Conservation (phyloP, 2,888 invertebrate species). For the Mesochorus sp. region DNA sequence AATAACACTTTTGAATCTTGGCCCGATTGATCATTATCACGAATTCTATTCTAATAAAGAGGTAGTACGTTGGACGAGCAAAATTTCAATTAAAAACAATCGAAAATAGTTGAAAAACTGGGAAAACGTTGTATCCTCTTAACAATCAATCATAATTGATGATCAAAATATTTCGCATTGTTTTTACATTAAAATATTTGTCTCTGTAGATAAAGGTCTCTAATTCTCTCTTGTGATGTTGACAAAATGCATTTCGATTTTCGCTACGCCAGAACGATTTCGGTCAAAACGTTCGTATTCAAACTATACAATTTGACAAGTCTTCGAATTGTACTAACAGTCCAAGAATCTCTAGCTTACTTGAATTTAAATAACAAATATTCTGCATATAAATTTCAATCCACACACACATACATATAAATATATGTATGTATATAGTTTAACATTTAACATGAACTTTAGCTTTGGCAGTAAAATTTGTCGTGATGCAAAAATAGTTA, state of each 20-base stretch:
- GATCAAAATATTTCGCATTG: background rate
- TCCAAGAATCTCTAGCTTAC: constrained; percentile 46
- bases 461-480: constrained; percentile 73
- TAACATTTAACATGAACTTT: constrained; percentile 56
- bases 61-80: constrained; percentile 49
- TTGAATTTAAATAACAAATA: constrained; percentile 41
- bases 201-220: background rate
- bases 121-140: background rate
- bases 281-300: background rate
- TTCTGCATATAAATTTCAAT: constrained; percentile 2
- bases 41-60: constrained; percentile 50
- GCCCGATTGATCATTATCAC: constrained; percentile 18
- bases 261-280: background rate
- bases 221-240: background rate
- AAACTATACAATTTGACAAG: background rate
- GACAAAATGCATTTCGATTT: constrained; percentile 18
- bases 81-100: constrained; percentile 6
- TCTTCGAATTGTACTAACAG: constrained; percentile 23
- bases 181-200: background rate
- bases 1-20: constrained; percentile 31
- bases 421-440: constrained; percentile 29
- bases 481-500: constrained; percentile 15
- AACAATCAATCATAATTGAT: background rate
- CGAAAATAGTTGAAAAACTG: background rate
- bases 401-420: background rate